These are phyloP conservation scores for Hydrocynus forskahlii DNA, from an alignment of 2,797 vertebrate species.

Conservation along the genomic window DNA sequence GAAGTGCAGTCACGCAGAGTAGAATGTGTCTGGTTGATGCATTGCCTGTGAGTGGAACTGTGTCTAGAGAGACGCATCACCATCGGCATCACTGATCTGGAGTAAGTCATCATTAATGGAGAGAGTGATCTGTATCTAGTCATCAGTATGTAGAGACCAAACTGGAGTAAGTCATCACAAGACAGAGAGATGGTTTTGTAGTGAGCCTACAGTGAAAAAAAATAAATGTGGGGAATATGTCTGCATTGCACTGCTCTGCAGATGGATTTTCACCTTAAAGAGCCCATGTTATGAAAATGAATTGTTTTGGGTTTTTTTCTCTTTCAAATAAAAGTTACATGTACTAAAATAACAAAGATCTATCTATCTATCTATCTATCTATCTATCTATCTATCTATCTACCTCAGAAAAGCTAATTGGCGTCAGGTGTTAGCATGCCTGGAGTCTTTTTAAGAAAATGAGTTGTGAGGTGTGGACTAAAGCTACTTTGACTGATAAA, in stretches of 20 bases:
- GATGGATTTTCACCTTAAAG: constrained; percentile 74
- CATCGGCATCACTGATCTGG: constrained; percentile 59
- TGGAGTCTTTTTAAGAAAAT: too few species aligned
- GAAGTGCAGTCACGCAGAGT: constrained; percentile 74
- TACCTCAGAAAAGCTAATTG: too few species aligned
- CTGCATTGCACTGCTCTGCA: constrained; percentile 58
- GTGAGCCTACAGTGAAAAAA: constrained; percentile 18
- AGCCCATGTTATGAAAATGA: background rate
- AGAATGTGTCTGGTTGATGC: constrained; percentile 73
- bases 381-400: too few species aligned
- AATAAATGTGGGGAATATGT: constrained; percentile 18
- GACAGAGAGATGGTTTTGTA: background rate
- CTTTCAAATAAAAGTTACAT: too few species aligned
- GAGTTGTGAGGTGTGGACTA: too few species aligned
- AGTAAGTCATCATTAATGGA: constrained; percentile 29
- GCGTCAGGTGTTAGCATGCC: too few species aligned
- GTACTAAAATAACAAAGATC: too few species aligned
- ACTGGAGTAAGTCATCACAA: constrained; percentile 9
- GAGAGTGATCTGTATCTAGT: constrained; percentile 26
- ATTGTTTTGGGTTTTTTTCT: background rate
- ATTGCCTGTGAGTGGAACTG: constrained; percentile 70
- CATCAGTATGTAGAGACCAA: background rate
- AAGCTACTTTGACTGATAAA: too few species aligned
- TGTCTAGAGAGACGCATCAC: constrained; percentile 68
- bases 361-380: too few species aligned